Evolutionary conservation across 2,888 invertebrate species (phyloP).

Genomic region (Dugesia japonica): DNA sequence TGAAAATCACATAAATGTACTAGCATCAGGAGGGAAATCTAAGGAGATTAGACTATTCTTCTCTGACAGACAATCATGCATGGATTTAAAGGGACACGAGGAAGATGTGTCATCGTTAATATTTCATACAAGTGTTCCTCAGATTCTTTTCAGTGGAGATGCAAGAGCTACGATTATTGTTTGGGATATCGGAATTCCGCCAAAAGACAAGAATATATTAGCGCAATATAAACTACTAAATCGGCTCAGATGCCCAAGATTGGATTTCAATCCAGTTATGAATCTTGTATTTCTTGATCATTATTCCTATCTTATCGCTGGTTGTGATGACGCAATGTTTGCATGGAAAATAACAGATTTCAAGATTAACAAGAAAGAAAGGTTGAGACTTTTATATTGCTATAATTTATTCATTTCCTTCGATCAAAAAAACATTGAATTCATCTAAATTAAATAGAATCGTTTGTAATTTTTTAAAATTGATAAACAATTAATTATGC

Average conservation of each 20-base stretch:
- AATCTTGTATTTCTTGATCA: slow-evolving; percentile 34
- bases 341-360: slow-evolving; percentile 28
- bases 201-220: neutral
- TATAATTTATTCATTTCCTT: too few relatives aligned
- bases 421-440: too few relatives aligned
- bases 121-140: slow-evolving; percentile 20
- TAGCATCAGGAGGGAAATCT: slow-evolving; percentile 43
- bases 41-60: slow-evolving; percentile 41
- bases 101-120: slow-evolving; percentile 35
- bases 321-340: slow-evolving; percentile 34
- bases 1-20: slow-evolving; percentile 38
- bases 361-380: neutral
- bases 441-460: too few relatives aligned
- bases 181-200: slow-evolving; percentile 28
- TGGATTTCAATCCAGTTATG: slow-evolving; percentile 32
- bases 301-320: slow-evolving; percentile 28
- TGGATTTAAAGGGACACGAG: slow-evolving; percentile 39
- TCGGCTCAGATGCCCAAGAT: slow-evolving; percentile 21
- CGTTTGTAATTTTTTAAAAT: too few relatives aligned
- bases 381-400: neutral
- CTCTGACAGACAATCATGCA: slow-evolving; percentile 43
- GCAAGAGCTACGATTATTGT: slow-evolving; percentile 25
- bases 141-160: slow-evolving; percentile 26
- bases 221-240: slow-evolving; percentile 25
- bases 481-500: too few relatives aligned